These are phyloP conservation scores for Orbicella faveolata DNA, from an alignment of 64 coral and sea anemone species.

Conservation along the genomic window DNA sequence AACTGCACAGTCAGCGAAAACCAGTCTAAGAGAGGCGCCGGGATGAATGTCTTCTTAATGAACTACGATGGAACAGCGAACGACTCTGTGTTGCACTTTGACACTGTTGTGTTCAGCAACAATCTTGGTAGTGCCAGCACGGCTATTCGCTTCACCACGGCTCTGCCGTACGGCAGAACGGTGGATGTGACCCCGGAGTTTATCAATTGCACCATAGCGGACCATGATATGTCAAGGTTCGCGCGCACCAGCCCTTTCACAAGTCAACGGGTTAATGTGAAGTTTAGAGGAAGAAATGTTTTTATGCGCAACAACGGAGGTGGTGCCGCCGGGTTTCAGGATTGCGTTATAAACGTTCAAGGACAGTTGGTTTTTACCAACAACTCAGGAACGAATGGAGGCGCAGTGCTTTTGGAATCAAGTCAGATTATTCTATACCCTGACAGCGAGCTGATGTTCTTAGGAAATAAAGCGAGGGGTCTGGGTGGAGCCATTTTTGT, in stretches of 20 bases:
- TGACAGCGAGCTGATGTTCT: constrained; percentile 54
- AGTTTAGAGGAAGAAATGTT: constrained; percentile 56
- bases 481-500: constrained; percentile 69
- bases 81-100: constrained; percentile 27
- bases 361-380: constrained; percentile 57
- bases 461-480: constrained; percentile 43
- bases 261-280: constrained; percentile 62
- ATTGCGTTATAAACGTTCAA: constrained; percentile 53
- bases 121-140: constrained; percentile 41
- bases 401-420: constrained; percentile 48
- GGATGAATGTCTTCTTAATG: constrained; percentile 75
- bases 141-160: constrained; percentile 65
- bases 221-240: constrained; percentile 6
- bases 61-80: constrained; percentile 7
- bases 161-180: constrained; percentile 37
- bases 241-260: constrained; percentile 57
- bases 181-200: constrained; percentile 52
- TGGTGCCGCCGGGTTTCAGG: constrained; percentile 33
- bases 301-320: constrained; percentile 50
- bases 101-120: constrained; percentile 38
- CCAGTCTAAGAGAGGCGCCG: constrained; percentile 46
- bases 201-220: constrained; percentile 54
- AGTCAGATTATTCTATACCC: constrained; percentile 77
- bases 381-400: constrained; percentile 64
- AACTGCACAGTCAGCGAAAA: constrained; percentile 59